A percentile compares a stretch with the other conserved stretches of the same genome.
Evolutionary conservation across 1,140 invertebrate genomes (phyloP).

Genomic region (Philaenus spumarius): DNA sequence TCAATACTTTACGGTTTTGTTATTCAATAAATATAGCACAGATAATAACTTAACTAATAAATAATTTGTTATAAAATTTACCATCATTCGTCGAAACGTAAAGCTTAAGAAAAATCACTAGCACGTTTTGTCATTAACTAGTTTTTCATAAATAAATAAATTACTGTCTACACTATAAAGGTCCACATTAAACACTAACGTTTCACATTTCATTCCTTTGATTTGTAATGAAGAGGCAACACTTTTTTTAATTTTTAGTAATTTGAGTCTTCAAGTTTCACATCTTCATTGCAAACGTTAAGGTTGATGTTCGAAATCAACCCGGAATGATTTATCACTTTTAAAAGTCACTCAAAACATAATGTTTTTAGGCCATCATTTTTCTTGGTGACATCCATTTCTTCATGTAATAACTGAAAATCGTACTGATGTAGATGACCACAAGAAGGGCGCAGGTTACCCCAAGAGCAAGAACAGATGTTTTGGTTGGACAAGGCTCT

Average conservation of each 20-base stretch:
- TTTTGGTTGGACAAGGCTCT: conserved; percentile 83
- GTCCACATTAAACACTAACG: background rate
- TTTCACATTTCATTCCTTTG: background rate
- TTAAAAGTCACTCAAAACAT: background rate
- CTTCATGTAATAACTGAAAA: conserved; percentile 87
- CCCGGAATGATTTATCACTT: background rate
- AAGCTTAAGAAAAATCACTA: too few species aligned
- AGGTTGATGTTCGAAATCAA: background rate
- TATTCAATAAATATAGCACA: too few species aligned
- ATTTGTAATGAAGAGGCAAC: conserved; percentile 28
- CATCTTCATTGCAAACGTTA: conserved; percentile 26
- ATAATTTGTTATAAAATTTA: too few species aligned
- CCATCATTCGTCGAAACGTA: too few species aligned
- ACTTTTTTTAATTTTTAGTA: conserved; percentile 22
- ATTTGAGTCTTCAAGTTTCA: conserved; percentile 19
- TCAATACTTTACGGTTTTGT: too few species aligned
- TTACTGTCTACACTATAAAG: background rate
- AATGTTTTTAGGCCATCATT: conserved; percentile 52
- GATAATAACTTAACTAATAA: too few species aligned
- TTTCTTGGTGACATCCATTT: conserved; percentile 80
- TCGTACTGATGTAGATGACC: conserved; percentile 81
- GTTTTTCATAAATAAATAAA: conserved; percentile 7
- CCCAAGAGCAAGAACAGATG: conserved; percentile 77
- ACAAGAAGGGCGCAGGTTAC: conserved; percentile 84
- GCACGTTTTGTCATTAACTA: too few species aligned